Evolutionary conservation across 2,888 invertebrate genomes (phyloP).

Genomic region (Oxyscelio sp.): DNA sequence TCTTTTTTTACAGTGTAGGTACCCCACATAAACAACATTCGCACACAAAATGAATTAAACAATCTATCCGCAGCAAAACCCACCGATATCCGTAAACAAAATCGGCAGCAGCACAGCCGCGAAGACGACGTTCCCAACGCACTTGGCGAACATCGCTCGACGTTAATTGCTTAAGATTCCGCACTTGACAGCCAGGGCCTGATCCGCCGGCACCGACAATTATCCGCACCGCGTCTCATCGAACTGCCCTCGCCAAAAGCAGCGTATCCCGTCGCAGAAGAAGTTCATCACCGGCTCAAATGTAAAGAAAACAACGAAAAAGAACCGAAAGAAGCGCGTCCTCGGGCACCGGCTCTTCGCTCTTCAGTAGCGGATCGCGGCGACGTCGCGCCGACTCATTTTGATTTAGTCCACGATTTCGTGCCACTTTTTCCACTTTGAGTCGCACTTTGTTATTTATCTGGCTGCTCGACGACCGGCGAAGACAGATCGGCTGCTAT

Average conservation of each 20-base stretch:
- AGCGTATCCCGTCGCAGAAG: conserved; percentile 1
- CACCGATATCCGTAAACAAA: conserved; percentile 56
- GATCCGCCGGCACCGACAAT: conserved; percentile 27
- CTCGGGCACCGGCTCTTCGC: no score
- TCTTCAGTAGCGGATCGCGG: no score
- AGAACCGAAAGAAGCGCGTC: no score
- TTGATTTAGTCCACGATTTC: conserved; percentile 46
- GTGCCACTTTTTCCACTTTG: conserved; percentile 66
- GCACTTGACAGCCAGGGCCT: conserved; percentile 27
- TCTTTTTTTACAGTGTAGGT: no score
- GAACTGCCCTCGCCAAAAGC: not conserved
- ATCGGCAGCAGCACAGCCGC: conserved; percentile 54
- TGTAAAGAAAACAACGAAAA: no score
- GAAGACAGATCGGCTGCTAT: conserved; percentile 56
- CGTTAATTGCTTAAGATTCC: conserved; percentile 24
- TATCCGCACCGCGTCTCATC: conserved; percentile 21
- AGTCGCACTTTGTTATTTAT: conserved; percentile 48
- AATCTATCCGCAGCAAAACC: no score
- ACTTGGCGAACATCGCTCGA: conserved; percentile 59
- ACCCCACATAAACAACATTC: no score
- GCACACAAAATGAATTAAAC: no score
- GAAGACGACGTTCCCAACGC: conserved; percentile 36
- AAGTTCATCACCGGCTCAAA: conserved; percentile 39
- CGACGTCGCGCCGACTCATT: conserved; percentile 1
- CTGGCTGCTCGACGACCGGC: conserved; percentile 49